Percentiles rank a stretch among this genome's conserved stretches.
These are phyloP conservation scores for Esperia sulphurella DNA, from an alignment of 2,888 invertebrate genomes.

Conservation along the genomic window DNA sequence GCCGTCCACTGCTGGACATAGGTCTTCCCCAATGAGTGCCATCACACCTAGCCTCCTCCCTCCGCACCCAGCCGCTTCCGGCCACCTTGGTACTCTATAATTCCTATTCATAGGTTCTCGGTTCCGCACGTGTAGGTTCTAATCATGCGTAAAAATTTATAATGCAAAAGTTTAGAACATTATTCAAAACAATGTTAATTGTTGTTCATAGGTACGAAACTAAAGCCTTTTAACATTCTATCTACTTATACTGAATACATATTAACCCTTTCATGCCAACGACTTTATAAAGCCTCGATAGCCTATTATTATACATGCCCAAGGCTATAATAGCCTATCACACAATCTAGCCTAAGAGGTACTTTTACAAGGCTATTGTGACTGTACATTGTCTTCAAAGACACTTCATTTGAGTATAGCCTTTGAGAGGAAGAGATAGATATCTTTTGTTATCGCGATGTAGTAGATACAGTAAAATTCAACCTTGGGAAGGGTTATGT, in stretches of 20 bases:
- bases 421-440: neutral
- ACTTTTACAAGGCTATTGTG: neutral
- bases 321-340: neutral
- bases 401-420: constrained; percentile 8
- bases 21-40: too few relatives aligned
- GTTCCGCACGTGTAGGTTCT: too few relatives aligned
- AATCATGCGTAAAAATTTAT: too few relatives aligned
- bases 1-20: too few relatives aligned
- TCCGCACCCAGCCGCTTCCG: too few relatives aligned
- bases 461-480: neutral
- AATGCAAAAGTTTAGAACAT: too few relatives aligned
- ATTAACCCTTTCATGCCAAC: neutral
- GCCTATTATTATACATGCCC: neutral
- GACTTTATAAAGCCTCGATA: neutral
- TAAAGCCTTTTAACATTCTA: neutral
- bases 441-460: constrained; percentile 3
- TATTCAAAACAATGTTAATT: too few relatives aligned
- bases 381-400: neutral
- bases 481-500: neutral
- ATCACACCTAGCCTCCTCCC: too few relatives aligned
- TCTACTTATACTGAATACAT: neutral
- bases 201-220: neutral
- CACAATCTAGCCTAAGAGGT: constrained; percentile 1
- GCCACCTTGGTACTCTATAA: too few relatives aligned
- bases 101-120: too few relatives aligned